Base-by-base conservation (phyloP, 2,113 vertebrate genomes). In the Speoplatyrhinus poulsoni region DNA sequence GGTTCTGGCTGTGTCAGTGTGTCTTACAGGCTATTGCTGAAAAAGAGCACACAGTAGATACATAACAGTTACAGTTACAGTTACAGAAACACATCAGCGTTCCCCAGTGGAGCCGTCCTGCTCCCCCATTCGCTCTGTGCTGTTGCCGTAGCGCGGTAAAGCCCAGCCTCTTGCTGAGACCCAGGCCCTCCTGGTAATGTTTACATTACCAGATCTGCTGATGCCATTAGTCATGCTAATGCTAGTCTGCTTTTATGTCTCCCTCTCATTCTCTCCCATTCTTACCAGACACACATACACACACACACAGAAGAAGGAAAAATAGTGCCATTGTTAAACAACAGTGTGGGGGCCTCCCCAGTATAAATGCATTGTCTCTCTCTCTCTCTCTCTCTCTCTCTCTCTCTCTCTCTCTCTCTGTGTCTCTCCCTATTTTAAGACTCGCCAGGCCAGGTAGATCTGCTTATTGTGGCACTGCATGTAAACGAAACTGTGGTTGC, bases 381-480 rank as follows among this genome's bases (percentile, higher is more conserved):
- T 56, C 19, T 55, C 13, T 8, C 41, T 62, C 9, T 9, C 9
- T 2, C 2, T 26, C 19, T 4, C 56, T 59, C 26, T 12, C 10
- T 13, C 13, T 46, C 47, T 61, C 56, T 61, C n/a, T 55, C 19
- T 72, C 70, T 36, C 0, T n/a, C 7, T 58, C 12, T 6, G n/a
- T 48, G 19, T 60, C 64, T 63, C 46, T 41, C 32, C 36, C 57
- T 12, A 46, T 62, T 6, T 19, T 26, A 9, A 10, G 17, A 10
- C 56, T 32, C n/a, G n/a, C n/a, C 15, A 19, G n/a, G 71, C 54
- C 70, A 82, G 79, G 81, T 70, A 63, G 6, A 67, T 26, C 26
- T 26, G 58, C 61, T 64, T 82, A 83, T 89, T 89, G 73, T 87
- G 77, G 11, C 17, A 87, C 87, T 85, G 66, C 80, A 76, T 85